Percentiles rank a stretch among this genome's conserved stretches.
Evolutionary conservation across 2,113 vertebrate species (phyloP).

Genomic region (Lasiurus borealis): DNA sequence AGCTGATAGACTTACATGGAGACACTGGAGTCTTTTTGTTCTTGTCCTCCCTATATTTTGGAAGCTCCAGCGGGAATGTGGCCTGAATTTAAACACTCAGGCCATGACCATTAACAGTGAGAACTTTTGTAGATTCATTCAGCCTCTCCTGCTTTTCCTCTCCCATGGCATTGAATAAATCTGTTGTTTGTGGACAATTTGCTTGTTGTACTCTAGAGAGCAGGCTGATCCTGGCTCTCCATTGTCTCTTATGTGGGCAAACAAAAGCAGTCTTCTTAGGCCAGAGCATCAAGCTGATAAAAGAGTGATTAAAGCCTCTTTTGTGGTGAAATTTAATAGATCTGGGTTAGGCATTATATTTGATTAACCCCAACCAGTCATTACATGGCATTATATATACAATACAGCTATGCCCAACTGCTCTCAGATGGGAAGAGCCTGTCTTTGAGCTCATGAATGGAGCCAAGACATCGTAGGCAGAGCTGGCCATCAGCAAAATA

Average conservation of each 20-base stretch:
- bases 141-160: slow-evolving; percentile 86
- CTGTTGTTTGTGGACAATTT: slow-evolving; percentile 93
- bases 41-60: slow-evolving; percentile 82
- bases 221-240: slow-evolving; percentile 89
- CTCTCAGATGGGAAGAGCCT: slow-evolving; percentile 34
- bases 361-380: slow-evolving; percentile 69
- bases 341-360: slow-evolving; percentile 66
- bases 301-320: slow-evolving; percentile 81
- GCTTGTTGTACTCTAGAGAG: slow-evolving; percentile 90
- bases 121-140: slow-evolving; percentile 90
- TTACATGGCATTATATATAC: slow-evolving; percentile 59
- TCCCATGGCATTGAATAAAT: slow-evolving; percentile 88
- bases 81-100: slow-evolving; percentile 87
- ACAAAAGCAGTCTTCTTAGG: slow-evolving; percentile 83
- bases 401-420: slow-evolving; percentile 6
- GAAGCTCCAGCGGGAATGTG: slow-evolving; percentile 85
- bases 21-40: slow-evolving; percentile 85
- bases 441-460: slow-evolving; percentile 19
- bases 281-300: slow-evolving; percentile 79
- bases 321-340: slow-evolving; percentile 78
- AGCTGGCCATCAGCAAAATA: neutral
- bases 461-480: neutral
- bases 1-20: slow-evolving; percentile 76
- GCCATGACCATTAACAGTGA: slow-evolving; percentile 86
- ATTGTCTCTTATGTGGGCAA: slow-evolving; percentile 86